These are phyloP conservation scores for Eucidaris tribuloides DNA, from an alignment of 35 echinoderm and acorn worm genomes.

Conservation along the genomic window DNA sequence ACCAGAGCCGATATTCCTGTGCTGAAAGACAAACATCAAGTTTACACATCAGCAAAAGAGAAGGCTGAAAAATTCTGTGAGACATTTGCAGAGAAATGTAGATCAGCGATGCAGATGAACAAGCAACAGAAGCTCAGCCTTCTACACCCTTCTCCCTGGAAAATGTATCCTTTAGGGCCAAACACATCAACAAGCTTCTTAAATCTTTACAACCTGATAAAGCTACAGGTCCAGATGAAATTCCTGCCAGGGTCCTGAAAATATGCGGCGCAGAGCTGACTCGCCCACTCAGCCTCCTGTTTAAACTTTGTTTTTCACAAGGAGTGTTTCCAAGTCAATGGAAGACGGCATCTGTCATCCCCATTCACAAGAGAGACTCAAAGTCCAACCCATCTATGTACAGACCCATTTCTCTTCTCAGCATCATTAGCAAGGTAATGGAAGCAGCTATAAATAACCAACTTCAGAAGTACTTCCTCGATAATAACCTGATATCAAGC, in stretches of 20 bases:
- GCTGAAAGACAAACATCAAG: too few species aligned
- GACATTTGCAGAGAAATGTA: neutral
- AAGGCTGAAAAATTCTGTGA: too few species aligned
- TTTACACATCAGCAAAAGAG: too few species aligned
- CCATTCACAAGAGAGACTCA: neutral
- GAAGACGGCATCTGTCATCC: neutral
- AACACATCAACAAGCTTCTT: too few species aligned
- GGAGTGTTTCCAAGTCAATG: neutral
- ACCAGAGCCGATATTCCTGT: too few species aligned
- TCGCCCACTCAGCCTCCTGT: neutral
- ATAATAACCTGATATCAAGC: neutral
- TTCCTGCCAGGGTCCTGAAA: neutral
- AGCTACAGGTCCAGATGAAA: neutral
- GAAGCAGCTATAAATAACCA: neutral
- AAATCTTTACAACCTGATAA: neutral
- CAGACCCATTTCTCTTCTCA: neutral
- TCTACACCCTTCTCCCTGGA: too few species aligned
- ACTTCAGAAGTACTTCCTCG: neutral
- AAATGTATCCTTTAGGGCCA: too few species aligned
- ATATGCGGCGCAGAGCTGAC: neutral
- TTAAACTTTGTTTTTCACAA: neutral
- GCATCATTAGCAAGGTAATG: neutral
- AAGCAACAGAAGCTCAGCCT: too few species aligned
- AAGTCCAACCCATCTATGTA: neutral
- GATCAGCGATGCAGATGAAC: neutral